Evolutionary conservation across 2,888 invertebrate genomes (phyloP), one percentile per base, ranked within the genome.

Genomic region (Chymomyza amoena): DNA sequence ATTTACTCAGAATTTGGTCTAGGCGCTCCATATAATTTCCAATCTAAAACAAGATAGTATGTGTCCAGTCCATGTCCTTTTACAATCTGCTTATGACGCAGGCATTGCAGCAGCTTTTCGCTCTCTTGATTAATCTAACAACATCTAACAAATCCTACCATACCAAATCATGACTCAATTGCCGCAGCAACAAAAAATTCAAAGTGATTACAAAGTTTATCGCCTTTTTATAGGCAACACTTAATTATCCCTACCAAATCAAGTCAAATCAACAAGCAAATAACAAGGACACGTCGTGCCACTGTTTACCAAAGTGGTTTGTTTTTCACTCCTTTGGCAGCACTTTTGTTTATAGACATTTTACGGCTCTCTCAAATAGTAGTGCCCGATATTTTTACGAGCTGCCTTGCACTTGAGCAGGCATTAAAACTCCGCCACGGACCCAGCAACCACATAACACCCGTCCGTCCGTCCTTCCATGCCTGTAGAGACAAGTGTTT

Each of bases 301-400:
- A 67, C 69, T 65, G 61, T 61, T 68, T 72, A 68, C 56, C 20
- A 57, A 57, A 57, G 57, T 10, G 74, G 52, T 74, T 66, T 52
- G 52, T 74, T 66, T 52, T 32, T 50, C 10, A 54, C 73, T 66
- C 57, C 68, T 67, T 61, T 66, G 64, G 61, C 51, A 66, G 66
- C 85, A 84, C 87, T 84, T 78, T 87, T 76, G 88, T 84, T 84
- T 87, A 88, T 88, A 77, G 78, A 73, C 83, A 70, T 78, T 89
- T 89, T 79, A 89, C 83, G 78, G 75, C 81, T 84, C 79, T 87
- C 73, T 76, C 75, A 72, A 81, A 76, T 87, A 80, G 79, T 76
- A 80, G 79, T 76, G 76, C 64, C 70, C 69, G 72, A 70, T 59
- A 73, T 78, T 89, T 89, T 89, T 81, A 88, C 78, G 88, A 85